Conservation (phyloP, 2,113 vertebrate genomes). For the Campylorhamphus procurvoides region DNA sequence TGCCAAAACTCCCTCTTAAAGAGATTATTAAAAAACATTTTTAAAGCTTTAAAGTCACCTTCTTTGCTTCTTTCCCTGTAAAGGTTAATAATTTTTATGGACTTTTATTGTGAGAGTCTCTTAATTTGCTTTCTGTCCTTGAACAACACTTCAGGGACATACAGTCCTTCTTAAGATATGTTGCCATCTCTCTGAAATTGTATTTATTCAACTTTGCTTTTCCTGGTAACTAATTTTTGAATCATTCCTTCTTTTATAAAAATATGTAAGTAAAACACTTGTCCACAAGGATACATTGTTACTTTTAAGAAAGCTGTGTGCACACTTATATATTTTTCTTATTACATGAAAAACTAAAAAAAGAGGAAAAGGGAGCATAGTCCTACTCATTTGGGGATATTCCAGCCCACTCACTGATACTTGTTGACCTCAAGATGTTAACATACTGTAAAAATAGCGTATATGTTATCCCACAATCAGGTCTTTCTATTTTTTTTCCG, state of each 20-base stretch:
- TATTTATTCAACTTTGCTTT: background rate
- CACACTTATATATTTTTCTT: background rate
- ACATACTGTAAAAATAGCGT: background rate
- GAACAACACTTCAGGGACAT: background rate
- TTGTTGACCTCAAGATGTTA: background rate
- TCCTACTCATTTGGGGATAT: background rate
- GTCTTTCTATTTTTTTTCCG: background rate
- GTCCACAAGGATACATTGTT: background rate
- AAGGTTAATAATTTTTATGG: background rate
- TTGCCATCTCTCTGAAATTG: background rate
- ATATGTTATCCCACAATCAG: background rate
- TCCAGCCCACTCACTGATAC: background rate
- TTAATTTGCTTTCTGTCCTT: background rate
- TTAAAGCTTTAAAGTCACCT: slow-evolving; percentile 17
- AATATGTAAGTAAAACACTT: background rate
- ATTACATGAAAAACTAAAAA: background rate
- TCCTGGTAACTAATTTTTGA: background rate
- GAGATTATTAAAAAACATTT: background rate
- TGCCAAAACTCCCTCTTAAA: slow-evolving; percentile 23
- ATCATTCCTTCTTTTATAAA: background rate
- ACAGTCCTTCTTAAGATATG: background rate
- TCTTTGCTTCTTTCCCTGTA: background rate
- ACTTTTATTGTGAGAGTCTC: background rate
- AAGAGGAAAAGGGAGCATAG: background rate
- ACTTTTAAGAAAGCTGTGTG: background rate